Base-by-base conservation (phyloP, 2,797 vertebrate genomes). In the Schizopygopsis malacanthus region DNA sequence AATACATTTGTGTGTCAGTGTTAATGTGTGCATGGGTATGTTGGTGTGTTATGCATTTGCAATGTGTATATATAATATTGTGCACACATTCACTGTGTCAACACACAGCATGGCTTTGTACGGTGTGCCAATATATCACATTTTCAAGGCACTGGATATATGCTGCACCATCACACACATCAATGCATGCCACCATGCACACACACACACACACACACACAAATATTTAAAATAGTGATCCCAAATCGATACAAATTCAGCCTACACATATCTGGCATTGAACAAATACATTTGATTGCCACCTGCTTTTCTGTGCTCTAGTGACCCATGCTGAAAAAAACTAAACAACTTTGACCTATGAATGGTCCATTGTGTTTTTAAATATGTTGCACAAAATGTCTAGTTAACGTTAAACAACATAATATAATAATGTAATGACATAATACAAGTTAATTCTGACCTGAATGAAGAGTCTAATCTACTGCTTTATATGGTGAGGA, bases 251-350 rank as follows among this genome's bases (percentile, higher is more conserved):
- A 59, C 10, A 25, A 61, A 25, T 61, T 61, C 22, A 61, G 56
- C n/a, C 56, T 61, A 25, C 56, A n/a, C 22, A 3, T 61, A n/a
- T 50, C 50, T 43, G 39, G 2, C 28, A 54, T 10, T 13, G 47
- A 41, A 78, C 54, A 78, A 78, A 78, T 6, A 50, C 2, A 73
- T 25, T 4, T 16, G 1, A 78, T 41, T 59, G 13, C 37, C 54
- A 25, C 37, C 11, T 59, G 20, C 76, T 59, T 18, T 77, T 59
- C 52, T 77, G 75, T 78, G 76, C 43, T 63, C 13, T 52, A 77
- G 75, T 56, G 28, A 77, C 33, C 50, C 39, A 78, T 59, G 25
- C 54, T 25, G 13, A 3, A 9, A 18, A 43, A 39, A 28, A 28
- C 33, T 11, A 50, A n/a, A 33, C 4, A 47, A n/a, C 11, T 45